Evolutionary conservation across 2,113 vertebrate species (phyloP).

Genomic region (Tor tambroides): DNA sequence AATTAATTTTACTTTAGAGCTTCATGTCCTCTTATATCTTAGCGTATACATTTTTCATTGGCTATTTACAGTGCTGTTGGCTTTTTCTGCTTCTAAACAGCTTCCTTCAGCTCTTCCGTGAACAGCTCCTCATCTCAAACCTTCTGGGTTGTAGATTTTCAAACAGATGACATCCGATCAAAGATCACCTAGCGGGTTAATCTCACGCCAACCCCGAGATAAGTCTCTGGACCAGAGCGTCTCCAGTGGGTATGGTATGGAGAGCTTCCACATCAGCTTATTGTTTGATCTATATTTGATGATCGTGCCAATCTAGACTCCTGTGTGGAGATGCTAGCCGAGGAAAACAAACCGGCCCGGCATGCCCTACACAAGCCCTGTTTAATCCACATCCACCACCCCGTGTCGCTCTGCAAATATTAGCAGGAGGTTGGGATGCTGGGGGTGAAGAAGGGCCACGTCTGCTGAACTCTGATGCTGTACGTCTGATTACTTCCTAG

Average conservation of each 20-base stretch:
- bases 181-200: neutral
- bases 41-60: conserved; percentile 36
- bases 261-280: neutral
- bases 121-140: neutral
- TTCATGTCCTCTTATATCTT: conserved; percentile 23
- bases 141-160: neutral
- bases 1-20: conserved; percentile 36
- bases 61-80: conserved; percentile 1
- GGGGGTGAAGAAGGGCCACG: conserved; percentile 15
- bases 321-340: conserved; percentile 32
- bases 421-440: conserved; percentile 7
- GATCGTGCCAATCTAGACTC: conserved; percentile 34
- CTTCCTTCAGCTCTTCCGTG: neutral
- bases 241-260: neutral
- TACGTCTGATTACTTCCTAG: neutral
- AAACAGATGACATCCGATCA: neutral
- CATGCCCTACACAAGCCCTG: conserved; percentile 1
- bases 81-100: neutral
- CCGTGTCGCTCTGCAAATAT: neutral
- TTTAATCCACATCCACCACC: conserved; percentile 35
- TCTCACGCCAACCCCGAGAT: neutral
- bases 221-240: neutral
- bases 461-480: conserved; percentile 17
- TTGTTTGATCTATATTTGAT: conserved; percentile 48
- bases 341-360: neutral